These are phyloP conservation scores for Eristalinus sepulchralis DNA, from an alignment of 2,888 invertebrate genomes.

Conservation along the genomic window DNA sequence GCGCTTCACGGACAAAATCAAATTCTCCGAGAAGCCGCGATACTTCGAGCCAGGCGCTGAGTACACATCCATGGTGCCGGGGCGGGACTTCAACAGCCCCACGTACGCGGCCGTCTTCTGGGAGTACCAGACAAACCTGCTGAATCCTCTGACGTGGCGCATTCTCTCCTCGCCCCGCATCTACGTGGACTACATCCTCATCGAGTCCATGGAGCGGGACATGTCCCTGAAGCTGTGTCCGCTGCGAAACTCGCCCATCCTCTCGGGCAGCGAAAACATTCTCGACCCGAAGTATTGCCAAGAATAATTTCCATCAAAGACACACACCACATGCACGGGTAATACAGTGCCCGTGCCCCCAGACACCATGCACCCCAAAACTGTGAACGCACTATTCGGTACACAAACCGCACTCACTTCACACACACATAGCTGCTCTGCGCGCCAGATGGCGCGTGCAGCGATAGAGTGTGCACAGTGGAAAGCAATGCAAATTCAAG, in stretches of 20 bases:
- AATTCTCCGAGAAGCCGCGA: constrained; percentile 82
- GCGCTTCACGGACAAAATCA: constrained; percentile 83
- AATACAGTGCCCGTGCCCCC: not conserved
- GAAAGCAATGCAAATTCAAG: constrained; percentile 12
- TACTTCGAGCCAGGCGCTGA: constrained; percentile 86
- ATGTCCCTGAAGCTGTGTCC: constrained; percentile 84
- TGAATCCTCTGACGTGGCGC: constrained; percentile 93
- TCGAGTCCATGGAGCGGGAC: constrained; percentile 88
- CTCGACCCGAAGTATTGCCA: constrained; percentile 77
- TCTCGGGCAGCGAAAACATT: constrained; percentile 82
- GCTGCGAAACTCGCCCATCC: constrained; percentile 83
- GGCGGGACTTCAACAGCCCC: constrained; percentile 86
- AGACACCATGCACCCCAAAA: constrained; percentile 6
- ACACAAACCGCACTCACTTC: constrained; percentile 31
- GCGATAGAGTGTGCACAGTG: not conserved
- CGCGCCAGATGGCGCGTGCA: constrained; percentile 20
- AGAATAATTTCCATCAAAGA: constrained; percentile 55
- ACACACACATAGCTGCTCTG: constrained; percentile 15
- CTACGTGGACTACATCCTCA: constrained; percentile 86
- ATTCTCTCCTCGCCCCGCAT: constrained; percentile 88
- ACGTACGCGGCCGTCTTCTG: constrained; percentile 87
- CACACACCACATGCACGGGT: not conserved
- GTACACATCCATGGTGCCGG: constrained; percentile 86
- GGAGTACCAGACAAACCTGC: constrained; percentile 89
- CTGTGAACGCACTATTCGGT: constrained; percentile 35